phyloP scores from a whole-genome alignment of 2,888 invertebrate species.

The Neoitamus cyanurus region DNA sequence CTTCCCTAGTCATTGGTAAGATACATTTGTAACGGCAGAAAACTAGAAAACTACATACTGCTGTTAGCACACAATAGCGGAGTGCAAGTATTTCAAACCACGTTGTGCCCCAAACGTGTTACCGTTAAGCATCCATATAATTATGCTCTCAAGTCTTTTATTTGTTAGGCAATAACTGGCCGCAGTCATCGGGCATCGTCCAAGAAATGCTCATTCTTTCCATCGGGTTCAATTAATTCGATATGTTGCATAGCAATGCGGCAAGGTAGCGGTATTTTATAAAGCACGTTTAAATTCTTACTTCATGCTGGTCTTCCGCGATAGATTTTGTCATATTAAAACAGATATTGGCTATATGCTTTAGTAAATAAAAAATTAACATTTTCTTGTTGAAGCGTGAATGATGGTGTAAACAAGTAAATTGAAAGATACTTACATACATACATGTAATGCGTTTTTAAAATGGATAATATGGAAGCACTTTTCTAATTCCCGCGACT shows the following conservation, averaged over 20 bases:
- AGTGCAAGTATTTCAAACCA: not conserved
- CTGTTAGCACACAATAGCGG: not conserved
- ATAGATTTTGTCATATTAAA: not conserved
- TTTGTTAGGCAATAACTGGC: conserved; percentile 7
- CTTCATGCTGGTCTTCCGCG: not conserved
- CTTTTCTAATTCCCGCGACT: too few species aligned
- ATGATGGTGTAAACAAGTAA: not conserved
- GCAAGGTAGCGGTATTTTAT: conserved; percentile 7
- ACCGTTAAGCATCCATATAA: conserved; percentile 27
- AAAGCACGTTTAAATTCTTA: not conserved
- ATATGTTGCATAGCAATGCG: conserved; percentile 17
- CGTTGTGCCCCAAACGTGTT: not conserved
- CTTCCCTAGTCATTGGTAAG: not conserved
- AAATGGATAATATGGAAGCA: too few species aligned
- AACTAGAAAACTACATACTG: not conserved
- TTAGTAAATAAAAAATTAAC: not conserved
- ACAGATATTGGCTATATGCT: not conserved
- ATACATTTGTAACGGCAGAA: not conserved
- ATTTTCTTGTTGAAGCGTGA: not conserved
- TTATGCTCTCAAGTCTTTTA: not conserved
- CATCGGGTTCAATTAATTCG: conserved; percentile 32
- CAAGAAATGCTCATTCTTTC: not conserved
- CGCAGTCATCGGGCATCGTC: conserved; percentile 15
- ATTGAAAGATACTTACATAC: too few species aligned
- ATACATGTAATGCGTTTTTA: too few species aligned